Percentiles rank a stretch among this genome's conserved stretches.
phyloP scores from a whole-genome alignment of 2,888 invertebrate genomes.

The Biston stratarius region DNA sequence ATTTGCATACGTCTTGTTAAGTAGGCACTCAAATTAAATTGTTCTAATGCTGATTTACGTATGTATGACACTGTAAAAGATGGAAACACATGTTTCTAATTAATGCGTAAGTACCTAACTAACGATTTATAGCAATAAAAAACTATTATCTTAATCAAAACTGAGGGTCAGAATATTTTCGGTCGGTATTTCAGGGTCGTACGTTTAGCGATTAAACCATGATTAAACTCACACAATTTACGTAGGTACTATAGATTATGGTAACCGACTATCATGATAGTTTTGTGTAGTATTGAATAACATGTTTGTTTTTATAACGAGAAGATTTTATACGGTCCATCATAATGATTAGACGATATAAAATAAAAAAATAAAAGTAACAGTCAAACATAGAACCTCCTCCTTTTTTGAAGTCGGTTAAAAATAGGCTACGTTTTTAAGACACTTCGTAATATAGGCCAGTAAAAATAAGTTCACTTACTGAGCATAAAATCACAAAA shows the following conservation, averaged over 20 bases:
- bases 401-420: too few species aligned
- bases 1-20: too few species aligned
- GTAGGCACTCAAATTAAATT: too few species aligned
- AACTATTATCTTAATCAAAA: conserved; percentile 8
- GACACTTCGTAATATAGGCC: too few species aligned
- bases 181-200: conserved; percentile 5
- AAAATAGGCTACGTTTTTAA: too few species aligned
- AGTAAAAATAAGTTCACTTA: too few species aligned
- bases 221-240: conserved; percentile 4
- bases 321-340: too few species aligned
- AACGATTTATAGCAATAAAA: background rate
- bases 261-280: conserved; percentile 4
- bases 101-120: background rate
- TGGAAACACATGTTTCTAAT: background rate
- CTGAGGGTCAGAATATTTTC: background rate
- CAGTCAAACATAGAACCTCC: too few species aligned
- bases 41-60: too few species aligned
- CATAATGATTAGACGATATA: too few species aligned
- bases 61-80: background rate
- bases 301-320: background rate
- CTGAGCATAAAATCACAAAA: too few species aligned
- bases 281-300: background rate
- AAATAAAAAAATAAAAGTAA: too few species aligned
- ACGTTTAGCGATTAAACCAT: background rate
- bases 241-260: conserved; percentile 1